These are phyloP conservation scores for Chrysaora quinquecirrha DNA, from an alignment of 30 jellyfish, hydroid and myxozoan species.

Conservation along the genomic window DNA sequence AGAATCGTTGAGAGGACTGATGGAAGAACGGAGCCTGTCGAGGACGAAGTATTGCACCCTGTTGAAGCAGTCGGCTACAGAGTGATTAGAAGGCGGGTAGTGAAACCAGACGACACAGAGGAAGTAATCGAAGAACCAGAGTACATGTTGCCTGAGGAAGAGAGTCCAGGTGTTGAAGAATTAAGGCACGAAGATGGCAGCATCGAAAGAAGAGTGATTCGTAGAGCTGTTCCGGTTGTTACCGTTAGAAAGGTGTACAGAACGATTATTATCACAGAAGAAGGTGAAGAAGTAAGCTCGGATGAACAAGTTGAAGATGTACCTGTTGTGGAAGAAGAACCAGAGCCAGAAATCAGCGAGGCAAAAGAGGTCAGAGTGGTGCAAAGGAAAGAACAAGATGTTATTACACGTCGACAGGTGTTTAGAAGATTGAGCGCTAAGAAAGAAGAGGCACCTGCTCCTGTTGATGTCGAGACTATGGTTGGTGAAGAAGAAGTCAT, in stretches of 20 bases:
- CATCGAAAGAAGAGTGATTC: slow-evolving; percentile 67
- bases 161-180: slow-evolving; percentile 52
- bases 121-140: slow-evolving; percentile 58
- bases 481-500: slow-evolving; percentile 28
- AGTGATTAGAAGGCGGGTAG: background rate
- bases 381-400: background rate
- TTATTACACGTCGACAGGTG: background rate
- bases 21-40: slow-evolving; percentile 35
- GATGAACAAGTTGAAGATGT: background rate
- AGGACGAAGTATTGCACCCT: slow-evolving; percentile 24
- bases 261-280: slow-evolving; percentile 44
- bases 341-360: background rate
- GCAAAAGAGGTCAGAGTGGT: background rate
- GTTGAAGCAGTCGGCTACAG: background rate
- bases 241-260: slow-evolving; percentile 85
- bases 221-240: slow-evolving; percentile 84
- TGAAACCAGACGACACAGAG: slow-evolving; percentile 2
- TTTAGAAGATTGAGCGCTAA: background rate
- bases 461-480: background rate
- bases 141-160: slow-evolving; percentile 64
- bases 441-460: background rate
- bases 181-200: slow-evolving; percentile 46
- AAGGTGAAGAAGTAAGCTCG: slow-evolving; percentile 26
- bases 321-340: background rate
- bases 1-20: slow-evolving; percentile 51